A percentile compares a stretch with the other conserved stretches of the same genome.
phyloP scores from a whole-genome alignment of 1,140 invertebrate genomes.

The Pomacea maculata region DNA sequence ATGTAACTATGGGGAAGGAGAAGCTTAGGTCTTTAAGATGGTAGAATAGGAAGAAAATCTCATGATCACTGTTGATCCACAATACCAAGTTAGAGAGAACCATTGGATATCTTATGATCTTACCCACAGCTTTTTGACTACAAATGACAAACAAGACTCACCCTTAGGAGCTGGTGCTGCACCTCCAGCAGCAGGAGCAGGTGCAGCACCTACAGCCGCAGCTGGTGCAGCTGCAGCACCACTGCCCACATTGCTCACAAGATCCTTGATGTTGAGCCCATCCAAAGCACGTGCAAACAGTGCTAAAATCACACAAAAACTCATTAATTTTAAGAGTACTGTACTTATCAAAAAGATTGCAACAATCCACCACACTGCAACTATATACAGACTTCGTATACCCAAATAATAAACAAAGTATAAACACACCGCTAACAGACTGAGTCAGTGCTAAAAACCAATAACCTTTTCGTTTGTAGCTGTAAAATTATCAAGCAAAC shows the following conservation, averaged over 20 bases:
- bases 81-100: neutral
- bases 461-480: too few species aligned
- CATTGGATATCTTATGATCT: neutral
- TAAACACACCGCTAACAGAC: too few species aligned
- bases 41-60: too few species aligned
- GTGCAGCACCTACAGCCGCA: constrained; percentile 74
- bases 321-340: too few species aligned
- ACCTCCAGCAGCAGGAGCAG: constrained; percentile 73
- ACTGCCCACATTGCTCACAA: constrained; percentile 94
- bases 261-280: constrained; percentile 90
- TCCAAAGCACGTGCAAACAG: constrained; percentile 97
- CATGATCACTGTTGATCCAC: neutral
- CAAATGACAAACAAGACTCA: constrained; percentile 5
- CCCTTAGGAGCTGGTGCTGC: constrained; percentile 44
- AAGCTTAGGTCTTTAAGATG: too few species aligned
- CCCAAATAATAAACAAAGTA: too few species aligned
- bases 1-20: too few species aligned
- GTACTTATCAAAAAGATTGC: too few species aligned
- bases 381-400: too few species aligned
- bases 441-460: too few species aligned
- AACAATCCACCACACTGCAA: too few species aligned
- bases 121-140: neutral
- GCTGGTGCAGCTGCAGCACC: constrained; percentile 87
- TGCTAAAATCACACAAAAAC: constrained; percentile 61
- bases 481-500: too few species aligned